Conservation (phyloP, 2,888 invertebrate genomes). For the Eubasilissa splendida region DNA sequence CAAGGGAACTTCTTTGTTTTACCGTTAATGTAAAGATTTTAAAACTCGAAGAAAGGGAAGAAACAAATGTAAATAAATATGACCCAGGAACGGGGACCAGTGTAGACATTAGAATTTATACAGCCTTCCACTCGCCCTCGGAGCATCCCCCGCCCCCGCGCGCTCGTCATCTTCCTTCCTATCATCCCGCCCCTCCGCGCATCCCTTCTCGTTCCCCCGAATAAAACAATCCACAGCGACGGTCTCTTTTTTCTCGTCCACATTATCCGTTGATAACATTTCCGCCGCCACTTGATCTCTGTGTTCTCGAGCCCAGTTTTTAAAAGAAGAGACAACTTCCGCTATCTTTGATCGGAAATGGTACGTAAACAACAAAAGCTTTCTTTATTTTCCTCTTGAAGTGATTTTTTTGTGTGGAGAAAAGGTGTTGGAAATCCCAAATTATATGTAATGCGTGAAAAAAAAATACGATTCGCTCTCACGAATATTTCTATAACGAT, state of each 20-base stretch:
- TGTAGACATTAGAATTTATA: conserved; percentile 52
- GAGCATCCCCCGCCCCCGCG: conserved; percentile 20
- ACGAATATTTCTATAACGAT: too few relatives aligned
- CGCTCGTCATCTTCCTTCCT: neutral
- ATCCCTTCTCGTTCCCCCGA: neutral
- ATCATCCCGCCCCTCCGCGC: neutral
- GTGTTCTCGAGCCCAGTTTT: conserved; percentile 16
- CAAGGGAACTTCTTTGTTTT: conserved; percentile 12
- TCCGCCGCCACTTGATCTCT: conserved; percentile 23
- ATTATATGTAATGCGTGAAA: too few relatives aligned
- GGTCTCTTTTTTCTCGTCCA: conserved; percentile 34
- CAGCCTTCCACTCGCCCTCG: conserved; percentile 43
- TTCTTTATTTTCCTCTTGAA: neutral
- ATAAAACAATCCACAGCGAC: conserved; percentile 41
- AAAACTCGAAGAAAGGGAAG: conserved; percentile 25
- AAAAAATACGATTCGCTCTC: too few relatives aligned
- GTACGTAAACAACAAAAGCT: neutral
- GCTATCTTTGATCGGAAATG: conserved; percentile 14
- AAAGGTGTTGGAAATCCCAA: too few relatives aligned
- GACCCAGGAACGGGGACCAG: conserved; percentile 38
- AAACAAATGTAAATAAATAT: conserved; percentile 51
- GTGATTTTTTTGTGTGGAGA: neutral
- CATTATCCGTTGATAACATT: conserved; percentile 37
- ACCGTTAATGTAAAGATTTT: conserved; percentile 34
- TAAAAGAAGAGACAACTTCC: neutral